Percentiles rank a stretch among this genome's conserved stretches.
phyloP scores from a whole-genome alignment of 2,888 invertebrate genomes.

The Microplitis deprimator region DNA sequence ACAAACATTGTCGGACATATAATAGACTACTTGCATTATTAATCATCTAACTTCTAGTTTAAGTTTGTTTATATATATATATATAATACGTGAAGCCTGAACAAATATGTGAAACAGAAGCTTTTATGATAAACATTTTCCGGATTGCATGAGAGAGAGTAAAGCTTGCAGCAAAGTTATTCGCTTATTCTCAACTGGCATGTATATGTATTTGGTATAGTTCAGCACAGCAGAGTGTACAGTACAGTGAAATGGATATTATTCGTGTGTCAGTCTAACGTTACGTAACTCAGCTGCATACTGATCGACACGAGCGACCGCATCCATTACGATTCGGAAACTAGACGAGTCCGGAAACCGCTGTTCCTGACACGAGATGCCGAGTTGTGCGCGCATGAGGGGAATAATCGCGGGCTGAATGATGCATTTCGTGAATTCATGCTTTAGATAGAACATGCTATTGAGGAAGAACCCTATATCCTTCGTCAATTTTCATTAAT shows the following conservation, averaged over 20 bases:
- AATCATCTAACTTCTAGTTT: background rate
- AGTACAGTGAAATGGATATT: conserved; percentile 37
- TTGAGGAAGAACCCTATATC: conserved; percentile 18
- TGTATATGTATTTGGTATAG: conserved; percentile 1
- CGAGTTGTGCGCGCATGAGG: conserved; percentile 24
- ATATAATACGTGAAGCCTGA: conserved; percentile 24
- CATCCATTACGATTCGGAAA: conserved; percentile 43
- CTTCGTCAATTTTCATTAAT: conserved; percentile 12
- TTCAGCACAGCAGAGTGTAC: conserved; percentile 18
- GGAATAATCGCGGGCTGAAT: conserved; percentile 35
- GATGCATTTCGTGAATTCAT: conserved; percentile 36
- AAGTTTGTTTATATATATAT: background rate
- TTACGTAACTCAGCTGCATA: conserved; percentile 40
- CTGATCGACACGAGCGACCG: conserved; percentile 40
- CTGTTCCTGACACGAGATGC: conserved; percentile 40
- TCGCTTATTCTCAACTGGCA: background rate
- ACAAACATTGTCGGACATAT: background rate
- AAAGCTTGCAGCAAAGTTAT: conserved; percentile 19
- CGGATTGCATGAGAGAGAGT: conserved; percentile 13
- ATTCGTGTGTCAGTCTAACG: conserved; percentile 33
- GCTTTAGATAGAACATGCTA: conserved; percentile 19
- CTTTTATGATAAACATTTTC: conserved; percentile 26
- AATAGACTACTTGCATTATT: background rate
- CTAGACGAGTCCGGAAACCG: conserved; percentile 35
- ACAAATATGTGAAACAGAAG: conserved; percentile 28